Conservation (phyloP, 1,140 invertebrate species). For the Drosophila guanche region DNA sequence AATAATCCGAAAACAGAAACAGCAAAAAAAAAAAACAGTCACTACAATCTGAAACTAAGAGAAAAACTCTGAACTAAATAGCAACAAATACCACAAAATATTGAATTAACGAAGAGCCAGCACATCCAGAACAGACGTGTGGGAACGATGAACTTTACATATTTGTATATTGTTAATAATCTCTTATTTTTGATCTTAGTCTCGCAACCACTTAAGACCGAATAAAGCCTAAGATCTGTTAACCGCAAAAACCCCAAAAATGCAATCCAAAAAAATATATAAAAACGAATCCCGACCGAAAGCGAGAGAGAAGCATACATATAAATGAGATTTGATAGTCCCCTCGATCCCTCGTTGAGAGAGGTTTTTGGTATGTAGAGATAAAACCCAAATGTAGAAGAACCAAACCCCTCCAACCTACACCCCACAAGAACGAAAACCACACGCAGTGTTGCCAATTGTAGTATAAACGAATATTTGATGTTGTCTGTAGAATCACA, state of each 20-base stretch:
- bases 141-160: slow-evolving; percentile 22
- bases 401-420: slow-evolving; percentile 1
- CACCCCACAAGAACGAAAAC: no score
- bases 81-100: slow-evolving; percentile 15
- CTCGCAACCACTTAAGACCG: slow-evolving; percentile 28
- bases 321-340: slow-evolving; percentile 17
- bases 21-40: slow-evolving; percentile 43
- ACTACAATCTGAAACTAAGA: slow-evolving; percentile 28
- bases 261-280: slow-evolving; percentile 29
- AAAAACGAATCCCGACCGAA: slow-evolving; percentile 19
- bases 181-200: slow-evolving; percentile 55
- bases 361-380: slow-evolving; percentile 24
- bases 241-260: slow-evolving; percentile 15
- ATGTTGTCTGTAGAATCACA: no score
- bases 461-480: background rate
- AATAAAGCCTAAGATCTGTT: slow-evolving; percentile 47
- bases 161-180: slow-evolving; percentile 66
- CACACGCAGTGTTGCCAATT: slow-evolving; percentile 12
- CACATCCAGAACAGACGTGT: slow-evolving; percentile 14
- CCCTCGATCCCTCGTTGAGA: slow-evolving; percentile 17
- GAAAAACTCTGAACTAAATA: slow-evolving; percentile 39
- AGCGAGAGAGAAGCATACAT: slow-evolving; percentile 8
- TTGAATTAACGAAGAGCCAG: slow-evolving; percentile 14
- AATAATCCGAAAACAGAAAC: slow-evolving; percentile 57
- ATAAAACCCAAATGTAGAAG: slow-evolving; percentile 9